phyloP scores from a whole-genome alignment of 2,113 vertebrate species.

The Apeltes quadracus region DNA sequence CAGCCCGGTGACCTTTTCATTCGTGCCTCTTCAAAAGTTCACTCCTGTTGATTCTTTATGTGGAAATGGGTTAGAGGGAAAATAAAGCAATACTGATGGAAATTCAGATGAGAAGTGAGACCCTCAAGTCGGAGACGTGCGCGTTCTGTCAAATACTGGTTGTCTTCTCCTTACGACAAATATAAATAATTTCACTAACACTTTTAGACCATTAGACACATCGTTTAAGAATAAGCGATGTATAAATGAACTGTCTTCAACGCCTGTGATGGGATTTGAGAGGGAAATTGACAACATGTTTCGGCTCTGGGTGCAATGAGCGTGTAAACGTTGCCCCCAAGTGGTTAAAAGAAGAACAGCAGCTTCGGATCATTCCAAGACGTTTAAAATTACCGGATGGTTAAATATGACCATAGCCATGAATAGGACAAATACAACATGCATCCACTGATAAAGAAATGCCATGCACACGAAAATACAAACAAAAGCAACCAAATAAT shows the following conservation, averaged over 20 bases:
- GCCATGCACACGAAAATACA: not conserved
- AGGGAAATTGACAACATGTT: not conserved
- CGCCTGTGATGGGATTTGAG: constrained; percentile 6
- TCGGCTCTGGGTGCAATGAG: not conserved
- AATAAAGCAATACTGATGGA: constrained; percentile 24
- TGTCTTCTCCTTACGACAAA: constrained; percentile 12
- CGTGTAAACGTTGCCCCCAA: constrained; percentile 35
- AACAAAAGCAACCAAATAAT: not conserved
- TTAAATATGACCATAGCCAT: not conserved
- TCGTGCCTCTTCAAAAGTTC: constrained; percentile 10
- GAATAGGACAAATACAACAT: not conserved
- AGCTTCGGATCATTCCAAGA: not conserved
- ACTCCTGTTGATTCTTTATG: constrained; percentile 18
- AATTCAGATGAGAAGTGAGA: constrained; percentile 14
- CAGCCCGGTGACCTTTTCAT: constrained; percentile 1
- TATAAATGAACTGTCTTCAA: not conserved
- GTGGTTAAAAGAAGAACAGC: not conserved
- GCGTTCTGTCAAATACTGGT: not conserved
- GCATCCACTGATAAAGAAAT: not conserved
- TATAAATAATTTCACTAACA: constrained; percentile 43
- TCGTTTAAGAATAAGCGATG: constrained; percentile 5
- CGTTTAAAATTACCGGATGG: not conserved
- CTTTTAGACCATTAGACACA: constrained; percentile 7
- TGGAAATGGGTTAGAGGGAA: not conserved
- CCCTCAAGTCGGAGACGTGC: constrained; percentile 29